Conservation (phyloP, 2,888 invertebrate species). For the Sinopyrophorus schimmeli region DNA sequence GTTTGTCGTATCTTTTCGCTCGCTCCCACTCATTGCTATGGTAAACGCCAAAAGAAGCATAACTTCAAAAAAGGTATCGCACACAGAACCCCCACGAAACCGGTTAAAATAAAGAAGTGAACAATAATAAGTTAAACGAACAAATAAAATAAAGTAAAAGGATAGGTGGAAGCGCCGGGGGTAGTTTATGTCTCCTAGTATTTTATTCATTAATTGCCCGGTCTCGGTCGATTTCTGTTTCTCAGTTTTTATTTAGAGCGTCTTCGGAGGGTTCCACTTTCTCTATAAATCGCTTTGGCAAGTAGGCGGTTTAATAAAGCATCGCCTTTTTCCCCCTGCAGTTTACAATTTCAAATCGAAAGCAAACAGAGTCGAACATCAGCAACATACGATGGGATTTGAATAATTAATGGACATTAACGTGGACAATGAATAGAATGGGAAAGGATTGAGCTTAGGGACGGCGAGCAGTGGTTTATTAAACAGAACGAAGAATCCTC, state of each 20-base stretch:
- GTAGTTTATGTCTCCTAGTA: conserved; percentile 3
- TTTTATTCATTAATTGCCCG: conserved; percentile 5
- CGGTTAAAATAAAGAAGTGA: no score
- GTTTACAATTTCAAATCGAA: neutral
- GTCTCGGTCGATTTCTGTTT: conserved; percentile 3
- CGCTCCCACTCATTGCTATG: no score
- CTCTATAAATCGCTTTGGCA: neutral
- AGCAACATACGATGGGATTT: neutral
- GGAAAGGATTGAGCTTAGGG: neutral
- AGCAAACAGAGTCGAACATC: neutral
- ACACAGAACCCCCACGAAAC: no score
- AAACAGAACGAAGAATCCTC: conserved; percentile 7
- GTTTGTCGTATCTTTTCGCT: no score
- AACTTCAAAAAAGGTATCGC: no score
- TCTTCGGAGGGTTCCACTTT: no score
- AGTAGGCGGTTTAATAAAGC: neutral
- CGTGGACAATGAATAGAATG: conserved; percentile 1
- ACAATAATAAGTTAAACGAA: no score
- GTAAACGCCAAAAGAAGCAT: no score
- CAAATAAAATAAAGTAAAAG: no score
- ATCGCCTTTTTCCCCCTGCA: neutral
- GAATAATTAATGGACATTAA: conserved; percentile 11
- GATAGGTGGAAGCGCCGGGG: no score
- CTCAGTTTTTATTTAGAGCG: conserved; percentile 1
- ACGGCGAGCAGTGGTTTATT: conserved; percentile 3